Conservation (phyloP, 2,888 invertebrate genomes). For the Dasypolia templi region DNA sequence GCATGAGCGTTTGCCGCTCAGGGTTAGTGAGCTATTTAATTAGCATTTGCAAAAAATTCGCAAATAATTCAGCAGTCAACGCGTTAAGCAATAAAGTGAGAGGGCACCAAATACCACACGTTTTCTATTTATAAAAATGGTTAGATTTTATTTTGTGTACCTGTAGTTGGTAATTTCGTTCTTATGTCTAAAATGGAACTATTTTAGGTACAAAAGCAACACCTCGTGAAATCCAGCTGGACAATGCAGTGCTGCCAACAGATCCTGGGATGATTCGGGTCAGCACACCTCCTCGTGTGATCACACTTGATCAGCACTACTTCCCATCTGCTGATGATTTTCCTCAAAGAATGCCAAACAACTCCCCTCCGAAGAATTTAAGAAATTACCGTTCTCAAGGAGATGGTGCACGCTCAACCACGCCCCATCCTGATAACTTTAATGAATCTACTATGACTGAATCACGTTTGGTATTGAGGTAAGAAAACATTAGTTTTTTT, state of each 20-base stretch:
- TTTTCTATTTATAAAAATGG: not conserved
- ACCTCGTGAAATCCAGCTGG: slow-evolving; percentile 96
- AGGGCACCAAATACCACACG: not conserved
- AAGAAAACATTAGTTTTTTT: slow-evolving; percentile 31
- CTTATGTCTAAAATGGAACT: slow-evolving; percentile 4
- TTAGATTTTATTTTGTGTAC: not conserved
- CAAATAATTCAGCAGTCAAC: no score
- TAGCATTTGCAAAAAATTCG: no score
- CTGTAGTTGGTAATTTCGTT: not conserved
- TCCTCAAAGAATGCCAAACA: slow-evolving; percentile 74
- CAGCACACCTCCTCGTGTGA: slow-evolving; percentile 96
- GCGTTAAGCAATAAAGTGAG: not conserved
- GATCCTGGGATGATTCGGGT: slow-evolving; percentile 94
- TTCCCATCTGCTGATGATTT: slow-evolving; percentile 93
- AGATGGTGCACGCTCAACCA: slow-evolving; percentile 83
- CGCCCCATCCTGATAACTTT: slow-evolving; percentile 82
- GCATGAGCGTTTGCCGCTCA: no score
- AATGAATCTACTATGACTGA: slow-evolving; percentile 88
- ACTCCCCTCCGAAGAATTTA: slow-evolving; percentile 83
- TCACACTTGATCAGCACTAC: slow-evolving; percentile 96
- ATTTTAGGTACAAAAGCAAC: slow-evolving; percentile 94
- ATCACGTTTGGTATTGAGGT: slow-evolving; percentile 87
- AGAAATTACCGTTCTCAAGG: slow-evolving; percentile 82
- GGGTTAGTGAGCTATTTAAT: no score
- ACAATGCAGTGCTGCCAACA: slow-evolving; percentile 94